Base-by-base conservation (phyloP, 2,797 vertebrate genomes). In the Poeciliopsis gracilis region DNA sequence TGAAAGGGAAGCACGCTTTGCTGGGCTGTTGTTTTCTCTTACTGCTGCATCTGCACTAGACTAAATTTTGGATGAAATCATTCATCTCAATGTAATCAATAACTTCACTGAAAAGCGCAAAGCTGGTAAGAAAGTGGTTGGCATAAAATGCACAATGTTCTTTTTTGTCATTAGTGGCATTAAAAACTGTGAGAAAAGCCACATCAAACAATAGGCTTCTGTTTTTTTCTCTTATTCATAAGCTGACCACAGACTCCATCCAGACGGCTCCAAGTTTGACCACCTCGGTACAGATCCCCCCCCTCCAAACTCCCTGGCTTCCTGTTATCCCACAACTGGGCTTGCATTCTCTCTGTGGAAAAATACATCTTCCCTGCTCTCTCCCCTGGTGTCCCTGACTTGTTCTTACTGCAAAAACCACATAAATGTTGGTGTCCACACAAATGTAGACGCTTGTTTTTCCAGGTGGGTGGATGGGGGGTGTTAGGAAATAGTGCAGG, bases 221-320 rank as follows among this genome's bases (percentile, higher is more conserved):
- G 72, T 67, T 72, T 63, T 77, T 55, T 57, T 87, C 80, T 85
- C 57, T 78, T 71, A 87, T 92, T 91, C 90, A 89, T 33, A 72
- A 82, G 79, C 81, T 92, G 91, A 95, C 95, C 95, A 95, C 95
- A 95, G 95, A 95, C 94, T 96, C 95, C 90, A 67, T 86, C 82
- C 92, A 92, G 95, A 91, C 94, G 91, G 93, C 90, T 90, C 90
- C 81, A 45, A 92, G 91, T 94, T 93, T 91, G 69, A 84, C 84
- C 87, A 91, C 84, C 82, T 87, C 66, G 16, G 84, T 88, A 86
- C 89, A 91, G 83, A 89, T 81, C 82, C 84, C 87, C 57, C 57
- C 28, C 28, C 16, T 33, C 59, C 59, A 84, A 91, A 91, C 90
- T 90, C 88, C 85, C 75, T 82, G 91, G 90, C 92, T 95, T 95